Percentiles rank a stretch among this genome's conserved stretches.
Conservation (phyloP, 2,113 vertebrate species). For the Dolichotis patagonum region DNA sequence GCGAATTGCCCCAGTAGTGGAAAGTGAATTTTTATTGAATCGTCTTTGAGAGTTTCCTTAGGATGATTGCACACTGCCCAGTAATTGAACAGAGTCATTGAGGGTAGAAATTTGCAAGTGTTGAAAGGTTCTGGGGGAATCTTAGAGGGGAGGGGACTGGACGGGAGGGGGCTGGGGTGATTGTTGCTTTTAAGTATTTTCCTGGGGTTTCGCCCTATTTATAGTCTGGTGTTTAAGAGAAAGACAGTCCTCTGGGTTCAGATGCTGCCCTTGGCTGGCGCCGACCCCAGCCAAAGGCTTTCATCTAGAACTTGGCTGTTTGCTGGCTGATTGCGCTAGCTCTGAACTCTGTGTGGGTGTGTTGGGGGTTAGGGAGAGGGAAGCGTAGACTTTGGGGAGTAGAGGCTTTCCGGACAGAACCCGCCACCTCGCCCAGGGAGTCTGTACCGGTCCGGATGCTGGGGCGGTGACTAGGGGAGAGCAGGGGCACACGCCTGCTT, state of each 20-base stretch:
- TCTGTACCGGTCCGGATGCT: background rate
- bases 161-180: slow-evolving; percentile 31
- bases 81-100: background rate
- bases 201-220: slow-evolving; percentile 68
- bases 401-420: background rate
- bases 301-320: slow-evolving; percentile 75
- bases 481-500: fast-evolving
- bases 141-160: background rate
- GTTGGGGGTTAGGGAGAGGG: too few species aligned
- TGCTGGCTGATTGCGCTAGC: slow-evolving; percentile 57
- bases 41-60: slow-evolving; percentile 29
- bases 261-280: slow-evolving; percentile 52
- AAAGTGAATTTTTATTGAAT: slow-evolving; percentile 63
- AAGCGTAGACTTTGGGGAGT: slow-evolving; percentile 26
- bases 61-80: background rate
- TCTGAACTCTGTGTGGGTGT: slow-evolving; percentile 39
- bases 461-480: background rate
- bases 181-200: slow-evolving; percentile 65
- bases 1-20: slow-evolving; percentile 20
- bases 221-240: slow-evolving; percentile 67
- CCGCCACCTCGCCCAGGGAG: background rate
- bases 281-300: slow-evolving; percentile 73
- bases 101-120: slow-evolving; percentile 54
- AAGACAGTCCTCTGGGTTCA: slow-evolving; percentile 63
- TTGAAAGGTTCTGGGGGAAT: slow-evolving; percentile 39